Percentiles rank a stretch among this genome's conserved stretches.
phyloP scores from a whole-genome alignment of 2,797 vertebrate genomes.

The Scleropages formosus region DNA sequence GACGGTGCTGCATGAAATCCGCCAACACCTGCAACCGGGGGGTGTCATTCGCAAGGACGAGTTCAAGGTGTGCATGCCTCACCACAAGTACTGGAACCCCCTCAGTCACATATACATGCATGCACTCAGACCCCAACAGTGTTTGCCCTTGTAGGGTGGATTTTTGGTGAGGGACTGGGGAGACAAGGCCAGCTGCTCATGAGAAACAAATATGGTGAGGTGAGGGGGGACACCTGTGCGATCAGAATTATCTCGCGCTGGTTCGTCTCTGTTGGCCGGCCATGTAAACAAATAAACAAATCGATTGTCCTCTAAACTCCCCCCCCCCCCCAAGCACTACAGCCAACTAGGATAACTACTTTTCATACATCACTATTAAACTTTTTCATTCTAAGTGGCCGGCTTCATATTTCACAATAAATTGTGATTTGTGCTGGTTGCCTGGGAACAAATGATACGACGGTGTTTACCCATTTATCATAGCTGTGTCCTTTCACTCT shows the following conservation, averaged over 20 bases:
- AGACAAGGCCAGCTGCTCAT: not conserved
- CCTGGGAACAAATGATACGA: slow-evolving; percentile 74
- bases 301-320: slow-evolving; percentile 65
- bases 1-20: slow-evolving; percentile 90
- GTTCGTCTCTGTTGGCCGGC: slow-evolving; percentile 51
- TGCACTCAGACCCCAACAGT: not conserved
- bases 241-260: slow-evolving; percentile 57
- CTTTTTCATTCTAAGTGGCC: slow-evolving; percentile 64
- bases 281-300: slow-evolving; percentile 57
- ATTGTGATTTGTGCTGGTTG: slow-evolving; percentile 78
- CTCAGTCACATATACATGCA: not conserved
- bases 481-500: slow-evolving; percentile 63
- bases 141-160: not conserved
- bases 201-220: slow-evolving; percentile 50
- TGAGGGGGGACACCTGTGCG: slow-evolving; percentile 35
- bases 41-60: slow-evolving; percentile 92
- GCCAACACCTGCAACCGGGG: slow-evolving; percentile 88
- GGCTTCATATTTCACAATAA: slow-evolving; percentile 80
- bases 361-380: slow-evolving; percentile 83
- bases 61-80: slow-evolving; percentile 81
- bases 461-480: slow-evolving; percentile 81
- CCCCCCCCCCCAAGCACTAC: slow-evolving; percentile 38
- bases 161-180: too few species aligned
- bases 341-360: slow-evolving; percentile 65
- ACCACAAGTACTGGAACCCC: not conserved